A percentile compares a stretch with the other conserved stretches of the same genome.
phyloP scores from a whole-genome alignment of 2,888 invertebrate species.

The Gymnocheta viridis region DNA sequence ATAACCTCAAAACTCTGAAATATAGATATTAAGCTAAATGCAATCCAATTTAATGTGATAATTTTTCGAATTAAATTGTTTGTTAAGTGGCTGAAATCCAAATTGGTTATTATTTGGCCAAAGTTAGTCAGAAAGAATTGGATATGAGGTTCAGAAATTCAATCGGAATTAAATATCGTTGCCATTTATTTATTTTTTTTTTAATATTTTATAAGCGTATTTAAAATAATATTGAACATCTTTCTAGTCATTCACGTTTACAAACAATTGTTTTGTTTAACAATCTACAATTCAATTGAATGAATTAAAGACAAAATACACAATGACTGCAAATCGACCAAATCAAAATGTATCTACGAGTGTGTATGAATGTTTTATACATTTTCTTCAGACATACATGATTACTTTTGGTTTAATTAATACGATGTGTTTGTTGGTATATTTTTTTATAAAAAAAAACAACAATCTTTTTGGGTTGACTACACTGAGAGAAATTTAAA shows the following conservation, averaged over 20 bases:
- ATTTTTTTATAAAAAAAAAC: slow-evolving; percentile 34
- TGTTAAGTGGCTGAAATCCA: too few species aligned
- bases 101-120: too few species aligned
- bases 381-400: background rate
- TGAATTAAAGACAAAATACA: slow-evolving; percentile 16
- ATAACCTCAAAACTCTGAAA: too few species aligned
- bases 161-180: background rate
- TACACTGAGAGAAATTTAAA: slow-evolving; percentile 33
- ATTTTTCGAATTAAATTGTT: too few species aligned
- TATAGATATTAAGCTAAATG: too few species aligned
- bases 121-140: too few species aligned
- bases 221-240: background rate
- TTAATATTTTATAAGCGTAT: background rate
- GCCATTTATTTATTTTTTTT: background rate
- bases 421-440: background rate
- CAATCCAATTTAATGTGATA: too few species aligned
- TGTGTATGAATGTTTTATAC: background rate
- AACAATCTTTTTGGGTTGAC: background rate
- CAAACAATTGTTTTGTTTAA: slow-evolving; percentile 7
- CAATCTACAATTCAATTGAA: background rate
- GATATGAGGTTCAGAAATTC: too few species aligned
- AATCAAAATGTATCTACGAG: slow-evolving; percentile 3
- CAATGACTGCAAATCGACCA: background rate
- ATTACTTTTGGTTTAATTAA: background rate
- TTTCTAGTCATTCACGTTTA: slow-evolving; percentile 2